A percentile compares a stretch with the other conserved stretches of the same genome.
These are phyloP conservation scores for Eupleurogrammus muticus DNA, from an alignment of 2,797 vertebrate species.

Conservation along the genomic window DNA sequence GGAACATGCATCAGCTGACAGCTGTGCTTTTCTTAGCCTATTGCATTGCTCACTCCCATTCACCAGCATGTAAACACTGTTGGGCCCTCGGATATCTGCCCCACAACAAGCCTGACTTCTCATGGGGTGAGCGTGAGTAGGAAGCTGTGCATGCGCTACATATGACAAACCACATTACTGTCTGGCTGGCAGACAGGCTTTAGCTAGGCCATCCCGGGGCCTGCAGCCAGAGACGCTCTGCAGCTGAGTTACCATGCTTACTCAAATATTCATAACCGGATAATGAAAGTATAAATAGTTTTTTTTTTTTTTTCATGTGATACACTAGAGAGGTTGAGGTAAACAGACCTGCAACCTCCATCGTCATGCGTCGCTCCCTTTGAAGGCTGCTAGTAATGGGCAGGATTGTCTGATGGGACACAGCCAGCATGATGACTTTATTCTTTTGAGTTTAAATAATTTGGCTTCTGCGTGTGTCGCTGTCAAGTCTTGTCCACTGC, in stretches of 20 bases:
- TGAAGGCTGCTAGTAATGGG: constrained; percentile 59
- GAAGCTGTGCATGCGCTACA: constrained; percentile 83
- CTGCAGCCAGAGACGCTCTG: constrained; percentile 75
- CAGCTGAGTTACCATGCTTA: constrained; percentile 82
- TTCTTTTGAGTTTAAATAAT: constrained; percentile 45
- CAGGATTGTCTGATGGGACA: constrained; percentile 39
- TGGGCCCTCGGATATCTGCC: constrained; percentile 82
- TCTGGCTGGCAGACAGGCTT: constrained; percentile 76
- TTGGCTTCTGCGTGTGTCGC: constrained; percentile 37
- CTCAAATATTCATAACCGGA: constrained; percentile 83
- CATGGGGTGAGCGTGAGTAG: constrained; percentile 75
- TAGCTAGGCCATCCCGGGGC: constrained; percentile 80
- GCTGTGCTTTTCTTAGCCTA: constrained; percentile 81
- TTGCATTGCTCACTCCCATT: constrained; percentile 64
- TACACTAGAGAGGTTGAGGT: constrained; percentile 59
- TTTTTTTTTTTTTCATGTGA: constrained; percentile 59
- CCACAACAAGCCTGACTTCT: constrained; percentile 84
- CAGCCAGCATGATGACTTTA: constrained; percentile 31
- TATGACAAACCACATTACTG: constrained; percentile 86
- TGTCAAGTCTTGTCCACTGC: constrained; percentile 49
- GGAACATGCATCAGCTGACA: constrained; percentile 81
- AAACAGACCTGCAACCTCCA: constrained; percentile 68
- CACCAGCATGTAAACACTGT: constrained; percentile 65
- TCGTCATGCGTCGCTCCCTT: constrained; percentile 53
- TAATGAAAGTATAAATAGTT: constrained; percentile 81